Percentiles rank a stretch among this genome's conserved stretches.
phyloP scores from a whole-genome alignment of 2,113 vertebrate species.

The Agapornis roseicollis region DNA sequence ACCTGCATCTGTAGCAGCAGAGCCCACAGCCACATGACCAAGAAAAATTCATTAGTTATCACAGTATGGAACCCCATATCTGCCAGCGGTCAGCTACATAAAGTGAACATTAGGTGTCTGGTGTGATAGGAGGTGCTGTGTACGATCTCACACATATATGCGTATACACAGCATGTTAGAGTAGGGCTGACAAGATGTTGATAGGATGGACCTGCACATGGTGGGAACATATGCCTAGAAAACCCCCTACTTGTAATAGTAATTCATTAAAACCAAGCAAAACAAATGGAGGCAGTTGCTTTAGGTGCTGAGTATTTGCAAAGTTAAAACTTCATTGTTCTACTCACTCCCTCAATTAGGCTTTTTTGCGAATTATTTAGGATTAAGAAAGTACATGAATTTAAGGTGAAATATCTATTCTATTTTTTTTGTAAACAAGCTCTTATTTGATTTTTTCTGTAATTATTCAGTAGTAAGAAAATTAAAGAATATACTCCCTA shows the following conservation, averaged over 20 bases:
- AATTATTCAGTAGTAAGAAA: conserved; percentile 32
- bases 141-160: background rate
- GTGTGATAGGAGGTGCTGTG: background rate
- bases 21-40: background rate
- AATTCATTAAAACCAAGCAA: background rate
- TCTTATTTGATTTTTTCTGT: conserved; percentile 15
- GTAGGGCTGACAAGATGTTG: background rate
- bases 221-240: background rate
- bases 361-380: background rate
- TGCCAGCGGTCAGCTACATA: background rate
- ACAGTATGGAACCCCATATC: background rate
- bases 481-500: conserved; percentile 11
- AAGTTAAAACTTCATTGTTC: background rate
- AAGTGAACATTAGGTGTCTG: background rate
- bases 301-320: background rate
- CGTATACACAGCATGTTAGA: background rate
- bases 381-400: background rate
- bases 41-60: background rate
- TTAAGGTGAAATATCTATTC: conserved; percentile 20
- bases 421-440: conserved; percentile 19
- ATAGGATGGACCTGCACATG: background rate
- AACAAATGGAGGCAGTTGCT: background rate
- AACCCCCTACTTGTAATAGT: background rate
- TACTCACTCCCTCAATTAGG: background rate
- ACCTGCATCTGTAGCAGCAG: background rate